Evolutionary conservation across 2,113 vertebrate species (phyloP).

Genomic region (Atherinomorus stipes): DNA sequence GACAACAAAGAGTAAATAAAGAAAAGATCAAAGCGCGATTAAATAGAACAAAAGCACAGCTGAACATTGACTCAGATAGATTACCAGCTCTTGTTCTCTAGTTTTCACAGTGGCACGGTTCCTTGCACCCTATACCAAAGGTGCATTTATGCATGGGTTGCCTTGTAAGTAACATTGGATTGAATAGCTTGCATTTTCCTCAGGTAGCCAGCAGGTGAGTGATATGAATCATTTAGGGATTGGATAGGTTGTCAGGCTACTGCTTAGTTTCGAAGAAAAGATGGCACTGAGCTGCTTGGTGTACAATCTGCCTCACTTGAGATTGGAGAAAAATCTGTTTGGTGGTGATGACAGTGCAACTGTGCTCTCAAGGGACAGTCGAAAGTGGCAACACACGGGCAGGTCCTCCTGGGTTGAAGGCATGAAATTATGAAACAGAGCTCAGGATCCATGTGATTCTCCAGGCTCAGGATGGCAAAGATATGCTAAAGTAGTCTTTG

Average conservation of each 20-base stretch:
- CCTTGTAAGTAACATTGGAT: conserved; percentile 54
- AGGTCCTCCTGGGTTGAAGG: conserved; percentile 5
- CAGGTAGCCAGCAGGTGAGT: conserved; percentile 54
- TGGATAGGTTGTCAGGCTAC: conserved; percentile 59
- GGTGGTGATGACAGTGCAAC: conserved; percentile 20
- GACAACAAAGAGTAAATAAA: conserved; percentile 1
- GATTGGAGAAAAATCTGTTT: conserved; percentile 3
- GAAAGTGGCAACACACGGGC: conserved; percentile 8
- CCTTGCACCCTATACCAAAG: conserved; percentile 21
- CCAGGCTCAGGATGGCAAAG: conserved; percentile 26
- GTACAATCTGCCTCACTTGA: conserved; percentile 29
- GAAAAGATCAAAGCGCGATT: neutral
- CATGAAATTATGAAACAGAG: conserved; percentile 10
- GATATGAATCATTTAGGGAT: conserved; percentile 58
- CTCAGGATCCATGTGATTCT: conserved; percentile 17
- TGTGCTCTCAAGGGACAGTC: conserved; percentile 20
- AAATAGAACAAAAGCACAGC: conserved; percentile 12
- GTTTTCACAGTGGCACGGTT: conserved; percentile 12
- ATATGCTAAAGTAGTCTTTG: conserved; percentile 41
- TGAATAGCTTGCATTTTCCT: conserved; percentile 62
- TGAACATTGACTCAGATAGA: conserved; percentile 9
- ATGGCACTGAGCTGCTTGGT: conserved; percentile 33
- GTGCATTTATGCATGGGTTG: conserved; percentile 47
- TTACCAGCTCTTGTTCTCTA: neutral
- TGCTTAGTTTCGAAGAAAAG: conserved; percentile 55